A percentile compares a stretch with the other conserved stretches of the same genome.
These are phyloP conservation scores for Amphimallon solstitiale DNA, from an alignment of 2,888 invertebrate species.

Conservation along the genomic window DNA sequence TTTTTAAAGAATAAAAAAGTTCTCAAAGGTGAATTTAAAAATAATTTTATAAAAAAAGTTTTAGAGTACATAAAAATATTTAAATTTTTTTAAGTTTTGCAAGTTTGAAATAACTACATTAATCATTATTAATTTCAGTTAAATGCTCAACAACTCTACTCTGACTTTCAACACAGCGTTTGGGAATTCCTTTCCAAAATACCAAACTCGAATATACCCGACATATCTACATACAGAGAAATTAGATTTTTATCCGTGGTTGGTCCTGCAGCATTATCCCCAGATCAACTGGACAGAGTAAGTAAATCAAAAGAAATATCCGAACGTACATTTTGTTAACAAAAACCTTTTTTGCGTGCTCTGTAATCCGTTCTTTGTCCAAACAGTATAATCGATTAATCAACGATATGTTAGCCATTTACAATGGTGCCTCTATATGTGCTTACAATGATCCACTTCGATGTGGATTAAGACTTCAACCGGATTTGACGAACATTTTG, in stretches of 20 bases:
- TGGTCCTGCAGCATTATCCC: constrained; percentile 84
- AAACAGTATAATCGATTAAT: constrained; percentile 86
- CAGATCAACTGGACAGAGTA: constrained; percentile 85
- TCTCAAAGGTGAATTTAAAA: too few species aligned
- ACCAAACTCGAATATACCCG: constrained; percentile 72
- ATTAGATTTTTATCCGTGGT: constrained; percentile 80
- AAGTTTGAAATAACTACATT: too few species aligned
- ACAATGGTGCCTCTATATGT: constrained; percentile 86
- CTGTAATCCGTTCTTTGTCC: constrained; percentile 34
- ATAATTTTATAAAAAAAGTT: too few species aligned
- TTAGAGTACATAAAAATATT: too few species aligned
- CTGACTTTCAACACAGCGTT: constrained; percentile 83
- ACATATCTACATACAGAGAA: constrained; percentile 77
- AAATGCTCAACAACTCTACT: constrained; percentile 82
- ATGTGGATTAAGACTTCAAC: constrained; percentile 83
- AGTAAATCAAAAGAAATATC: constrained; percentile 51
- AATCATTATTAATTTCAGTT: too few species aligned
- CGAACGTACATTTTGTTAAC: background rate
- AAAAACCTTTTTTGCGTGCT: background rate
- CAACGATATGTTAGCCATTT: constrained; percentile 88
- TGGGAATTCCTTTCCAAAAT: constrained; percentile 80
- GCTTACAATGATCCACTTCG: constrained; percentile 85
- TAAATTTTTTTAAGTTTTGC: too few species aligned
- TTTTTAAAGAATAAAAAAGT: too few species aligned
- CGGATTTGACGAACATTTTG: constrained; percentile 81